Evolutionary conservation across 2,888 invertebrate species (phyloP).

Genomic region (Acanthosepion lycidas): DNA sequence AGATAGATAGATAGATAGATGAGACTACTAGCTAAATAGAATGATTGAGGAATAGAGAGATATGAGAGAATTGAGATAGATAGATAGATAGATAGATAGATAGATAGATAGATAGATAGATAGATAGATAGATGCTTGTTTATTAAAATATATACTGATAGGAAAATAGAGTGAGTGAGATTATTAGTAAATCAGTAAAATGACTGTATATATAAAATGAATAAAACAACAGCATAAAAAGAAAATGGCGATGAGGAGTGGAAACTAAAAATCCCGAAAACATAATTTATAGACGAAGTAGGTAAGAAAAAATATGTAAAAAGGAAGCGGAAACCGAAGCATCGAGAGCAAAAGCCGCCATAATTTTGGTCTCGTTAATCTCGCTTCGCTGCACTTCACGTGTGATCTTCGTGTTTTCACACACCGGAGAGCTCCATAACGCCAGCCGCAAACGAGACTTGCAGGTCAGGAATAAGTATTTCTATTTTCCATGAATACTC

Average conservation of each 20-base stretch:
- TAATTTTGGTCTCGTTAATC: not conserved
- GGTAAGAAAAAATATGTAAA: not conserved
- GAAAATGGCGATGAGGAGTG: not conserved
- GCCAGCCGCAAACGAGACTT: not conserved
- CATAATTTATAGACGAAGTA: not conserved
- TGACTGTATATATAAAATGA: not conserved
- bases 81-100: no score
- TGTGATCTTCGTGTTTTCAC: not conserved
- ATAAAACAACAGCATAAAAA: not conserved
- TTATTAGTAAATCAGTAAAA: no score
- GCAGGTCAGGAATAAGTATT: not conserved
- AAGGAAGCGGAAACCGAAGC: not conserved
- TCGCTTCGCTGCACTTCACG: not conserved
- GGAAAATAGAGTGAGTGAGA: no score
- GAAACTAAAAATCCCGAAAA: not conserved
- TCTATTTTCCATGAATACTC: not conserved
- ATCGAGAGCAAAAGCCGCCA: not conserved
- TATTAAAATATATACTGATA: no score
- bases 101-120: no score
- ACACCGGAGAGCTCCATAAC: not conserved
- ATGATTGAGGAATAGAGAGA: no score
- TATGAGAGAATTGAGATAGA: no score
- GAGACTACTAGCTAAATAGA: no score
- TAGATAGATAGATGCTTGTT: no score
- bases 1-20: no score